Evolutionary conservation across 2,113 vertebrate species (phyloP), one percentile per base, ranked within the genome.

Genomic region (Phaethornis superciliosus): DNA sequence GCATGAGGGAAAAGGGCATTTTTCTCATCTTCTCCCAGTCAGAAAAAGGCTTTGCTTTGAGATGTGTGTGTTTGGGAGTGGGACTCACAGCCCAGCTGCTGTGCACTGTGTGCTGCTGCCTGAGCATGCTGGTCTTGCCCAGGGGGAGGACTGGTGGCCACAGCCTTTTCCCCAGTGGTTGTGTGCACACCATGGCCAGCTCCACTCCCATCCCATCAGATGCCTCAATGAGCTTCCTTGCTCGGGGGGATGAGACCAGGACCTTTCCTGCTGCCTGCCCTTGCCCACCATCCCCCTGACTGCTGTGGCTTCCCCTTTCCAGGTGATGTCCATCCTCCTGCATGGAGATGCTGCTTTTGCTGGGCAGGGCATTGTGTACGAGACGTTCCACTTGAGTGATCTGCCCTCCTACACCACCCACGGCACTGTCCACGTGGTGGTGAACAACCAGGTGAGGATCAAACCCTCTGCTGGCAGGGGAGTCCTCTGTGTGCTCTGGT

Each of bases 291-390:
- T 24, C 46, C 37, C 37, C 19, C 37, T 82, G 64, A 81, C 21
- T 0, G 0, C 54, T 2, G 5, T 20, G n/a, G 20, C 26, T 80
- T 7, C 2, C 3, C 6, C 84, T 82, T 81, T 76, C 13, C 96
- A 99, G 99, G 99, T 99, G 88, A 99, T 99, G 99, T 99, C 99
- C 51, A 97, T 99, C 81, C 98, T 99, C 35, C 92, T 99, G 71
- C 99, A 99, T 0, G 99, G 99, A 13, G 99, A 99, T 0, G 99
- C 99, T 4, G 99, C 99, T 0, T 99, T 99, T 18, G 98, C 99
- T 3, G 99, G 99, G 15, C 99, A 99, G 95, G 99, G 99, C 13
- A 98, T 99, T 0, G 99, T 99, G 54, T 99, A 99, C 0, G 99
- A 99, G 97, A 99, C 99, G 0, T 99, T 99, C 93, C 99, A 99